Base-by-base conservation (phyloP, 2,113 vertebrate species). In the Prochilodus magdalenae region DNA sequence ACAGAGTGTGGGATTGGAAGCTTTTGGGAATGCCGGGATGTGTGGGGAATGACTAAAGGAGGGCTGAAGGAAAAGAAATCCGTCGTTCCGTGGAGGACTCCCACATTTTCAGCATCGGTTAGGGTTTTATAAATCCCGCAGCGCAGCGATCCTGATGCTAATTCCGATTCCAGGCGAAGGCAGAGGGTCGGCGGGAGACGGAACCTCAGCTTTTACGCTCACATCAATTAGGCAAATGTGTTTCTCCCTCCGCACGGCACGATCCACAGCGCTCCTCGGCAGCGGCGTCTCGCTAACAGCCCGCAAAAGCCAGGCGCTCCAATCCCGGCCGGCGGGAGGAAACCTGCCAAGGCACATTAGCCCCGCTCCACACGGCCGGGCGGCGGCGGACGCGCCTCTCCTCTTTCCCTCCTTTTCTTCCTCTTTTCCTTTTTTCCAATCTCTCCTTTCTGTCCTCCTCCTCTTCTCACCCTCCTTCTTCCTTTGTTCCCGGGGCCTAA, bases 401-500 rank as follows among this genome's bases (percentile, higher is more conserved):
- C 47, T 67, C 53, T 71, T 72, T 74, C 47, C 74, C 22, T 49
- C 40, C 15, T 15, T 26, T 44, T 76, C 79, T 80, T 75, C 80
- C 73, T 36, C 81, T 79, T 75, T 60, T 60, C 8, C 22, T 90
- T 93, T 93, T 94, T 91, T 93, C 92, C 82, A 75, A 88, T 90
- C 88, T 88, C 77, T 88, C 53, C 87, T 89, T 87, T 89, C 89
- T 26, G 70, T 70, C 44, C 75, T 73, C 85, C 87, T 85, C 84
- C 72, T 87, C 80, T 87, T 86, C 89, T 89, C 82, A 75, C 88
- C 89, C 88, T 88, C 77, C 87, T 67, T 88, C 89, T 88, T 89
- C 89, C 90, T 93, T 93, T 94, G 91, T 93, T 92, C 91, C 89
- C 88, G 85, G 77, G 87, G 90, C 86, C 90, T 93, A 94, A 94